These are phyloP conservation scores for Mirza zaza DNA, from an alignment of 2,113 vertebrate species.

Conservation along the genomic window DNA sequence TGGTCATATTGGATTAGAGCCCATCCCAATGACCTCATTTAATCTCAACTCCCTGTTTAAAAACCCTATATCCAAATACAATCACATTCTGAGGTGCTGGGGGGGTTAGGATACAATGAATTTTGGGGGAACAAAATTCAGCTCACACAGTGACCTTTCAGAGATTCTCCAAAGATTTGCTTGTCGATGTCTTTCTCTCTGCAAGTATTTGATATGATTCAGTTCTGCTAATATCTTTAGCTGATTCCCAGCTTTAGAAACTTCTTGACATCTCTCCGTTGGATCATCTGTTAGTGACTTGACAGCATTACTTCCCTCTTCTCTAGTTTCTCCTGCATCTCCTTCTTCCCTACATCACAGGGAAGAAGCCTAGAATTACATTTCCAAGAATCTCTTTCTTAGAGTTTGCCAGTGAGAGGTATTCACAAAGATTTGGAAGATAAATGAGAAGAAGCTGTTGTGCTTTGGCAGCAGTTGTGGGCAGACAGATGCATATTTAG, in stretches of 20 bases:
- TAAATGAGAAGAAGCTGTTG: neutral
- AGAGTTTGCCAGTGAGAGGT: neutral
- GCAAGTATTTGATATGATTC: neutral
- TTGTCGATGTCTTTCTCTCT: neutral
- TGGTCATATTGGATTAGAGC: neutral
- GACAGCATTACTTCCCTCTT: neutral
- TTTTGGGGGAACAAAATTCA: neutral
- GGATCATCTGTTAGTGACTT: neutral
- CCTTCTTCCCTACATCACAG: no score
- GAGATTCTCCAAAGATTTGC: neutral
- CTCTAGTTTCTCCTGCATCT: neutral
- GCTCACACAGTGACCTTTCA: no score
- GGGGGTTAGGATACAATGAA: neutral
- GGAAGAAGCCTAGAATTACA: neutral
- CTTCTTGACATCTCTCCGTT: neutral
- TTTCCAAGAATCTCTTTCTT: slow-evolving; percentile 5
- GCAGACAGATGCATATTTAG: neutral
- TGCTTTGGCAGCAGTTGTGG: neutral
- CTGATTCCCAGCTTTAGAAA: neutral
- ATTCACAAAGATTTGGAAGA: neutral
- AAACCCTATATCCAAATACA: neutral
- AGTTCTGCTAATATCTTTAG: neutral
- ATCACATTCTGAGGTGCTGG: neutral
- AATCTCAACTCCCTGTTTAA: neutral
- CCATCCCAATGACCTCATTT: neutral